These are phyloP conservation scores for Parauchenoglanis ngamensis DNA, from an alignment of 2,797 vertebrate genomes.

Conservation along the genomic window DNA sequence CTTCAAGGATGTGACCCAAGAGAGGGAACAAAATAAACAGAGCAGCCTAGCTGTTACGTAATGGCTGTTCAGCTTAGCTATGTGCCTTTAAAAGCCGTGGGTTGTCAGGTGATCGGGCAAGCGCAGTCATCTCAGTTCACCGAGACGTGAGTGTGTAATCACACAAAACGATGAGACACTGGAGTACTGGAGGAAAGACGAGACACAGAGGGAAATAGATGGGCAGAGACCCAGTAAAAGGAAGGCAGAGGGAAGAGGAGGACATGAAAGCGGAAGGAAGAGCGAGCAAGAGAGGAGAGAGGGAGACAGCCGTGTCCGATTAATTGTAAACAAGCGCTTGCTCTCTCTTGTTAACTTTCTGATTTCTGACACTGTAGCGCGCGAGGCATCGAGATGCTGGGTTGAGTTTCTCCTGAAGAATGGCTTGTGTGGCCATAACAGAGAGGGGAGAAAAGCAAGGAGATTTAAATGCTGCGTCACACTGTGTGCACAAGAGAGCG, in stretches of 20 bases:
- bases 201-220: conserved; percentile 42
- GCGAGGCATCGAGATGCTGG: conserved; percentile 63
- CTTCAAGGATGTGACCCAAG: conserved; percentile 35
- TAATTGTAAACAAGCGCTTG: conserved; percentile 65
- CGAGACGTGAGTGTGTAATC: conserved; percentile 47
- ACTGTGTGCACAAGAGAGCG: conserved; percentile 71
- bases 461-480: conserved; percentile 99
- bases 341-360: conserved; percentile 14
- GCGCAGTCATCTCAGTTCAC: conserved; percentile 69
- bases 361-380: conserved; percentile 26
- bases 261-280: conserved; percentile 60
- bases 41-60: conserved; percentile 65
- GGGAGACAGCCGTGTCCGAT: conserved; percentile 60
- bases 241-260: conserved; percentile 65
- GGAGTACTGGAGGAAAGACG: conserved; percentile 12
- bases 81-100: conserved; percentile 82
- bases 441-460: conserved; percentile 73
- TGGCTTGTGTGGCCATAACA: conserved; percentile 85
- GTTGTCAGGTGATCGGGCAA: conserved; percentile 78
- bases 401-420: conserved; percentile 81
- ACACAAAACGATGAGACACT: conserved; percentile 50
- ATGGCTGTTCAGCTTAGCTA: conserved; percentile 63
- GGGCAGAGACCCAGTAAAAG: conserved; percentile 67
- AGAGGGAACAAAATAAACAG: conserved; percentile 45
- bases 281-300: conserved; percentile 55